Evolutionary conservation across 2,113 vertebrate species (phyloP).

Genomic region (Ondatra zibethicus): DNA sequence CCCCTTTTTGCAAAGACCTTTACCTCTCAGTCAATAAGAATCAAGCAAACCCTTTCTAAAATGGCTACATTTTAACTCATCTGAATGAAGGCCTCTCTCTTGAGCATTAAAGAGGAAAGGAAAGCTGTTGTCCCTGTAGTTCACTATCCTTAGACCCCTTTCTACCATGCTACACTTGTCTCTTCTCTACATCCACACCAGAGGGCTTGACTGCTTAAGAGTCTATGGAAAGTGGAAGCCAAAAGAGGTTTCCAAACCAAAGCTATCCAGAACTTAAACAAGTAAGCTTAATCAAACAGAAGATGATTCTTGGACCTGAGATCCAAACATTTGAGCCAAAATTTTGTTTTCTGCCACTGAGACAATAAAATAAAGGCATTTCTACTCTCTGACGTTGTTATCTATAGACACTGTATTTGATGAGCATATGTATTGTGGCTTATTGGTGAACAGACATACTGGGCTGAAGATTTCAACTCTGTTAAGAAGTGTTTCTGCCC

Average conservation of each 20-base stretch:
- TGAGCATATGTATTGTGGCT: not conserved
- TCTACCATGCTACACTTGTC: not conserved
- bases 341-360: not conserved
- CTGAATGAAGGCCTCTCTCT: not conserved
- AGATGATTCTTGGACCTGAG: not conserved
- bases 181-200: not conserved
- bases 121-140: not conserved
- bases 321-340: constrained; percentile 9
- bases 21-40: constrained; percentile 4
- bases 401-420: not conserved
- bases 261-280: not conserved
- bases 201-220: not conserved
- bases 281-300: not conserved
- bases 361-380: not conserved
- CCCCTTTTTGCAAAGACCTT: not conserved
- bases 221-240: not conserved
- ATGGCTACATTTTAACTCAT: not conserved
- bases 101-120: not conserved
- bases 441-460: not conserved
- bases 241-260: constrained; percentile 7
- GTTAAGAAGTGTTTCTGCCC: not conserved
- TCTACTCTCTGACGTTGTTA: not conserved
- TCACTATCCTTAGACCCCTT: not conserved
- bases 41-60: constrained; percentile 35
- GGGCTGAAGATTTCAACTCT: not conserved